These are phyloP conservation scores for Andrena haemorrhoa DNA, from an alignment of 2,888 invertebrate genomes.

Conservation along the genomic window DNA sequence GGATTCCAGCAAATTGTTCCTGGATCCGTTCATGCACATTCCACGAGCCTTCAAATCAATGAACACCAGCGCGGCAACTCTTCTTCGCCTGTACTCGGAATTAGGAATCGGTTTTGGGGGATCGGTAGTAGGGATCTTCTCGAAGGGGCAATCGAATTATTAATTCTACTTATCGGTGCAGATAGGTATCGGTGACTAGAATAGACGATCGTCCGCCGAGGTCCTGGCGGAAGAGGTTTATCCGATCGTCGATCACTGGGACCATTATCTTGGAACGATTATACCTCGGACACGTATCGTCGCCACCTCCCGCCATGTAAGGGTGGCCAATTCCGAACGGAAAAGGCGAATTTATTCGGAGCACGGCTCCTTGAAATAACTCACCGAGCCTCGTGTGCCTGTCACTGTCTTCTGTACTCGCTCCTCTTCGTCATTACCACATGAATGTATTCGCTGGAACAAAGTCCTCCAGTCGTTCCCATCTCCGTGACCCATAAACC, in stretches of 20 bases:
- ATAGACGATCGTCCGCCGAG: conserved; percentile 32
- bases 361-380: conserved; percentile 73
- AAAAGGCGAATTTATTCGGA: conserved; percentile 73
- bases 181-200: conserved; percentile 30
- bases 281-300: conserved; percentile 36
- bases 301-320: conserved; percentile 54
- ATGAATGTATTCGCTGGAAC: neutral
- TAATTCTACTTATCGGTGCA: conserved; percentile 24
- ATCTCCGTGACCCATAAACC: conserved; percentile 30
- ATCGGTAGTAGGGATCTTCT: neutral
- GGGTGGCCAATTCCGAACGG: conserved; percentile 66
- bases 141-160: neutral
- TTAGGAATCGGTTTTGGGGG: no score
- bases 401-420: conserved; percentile 40
- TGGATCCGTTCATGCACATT: neutral
- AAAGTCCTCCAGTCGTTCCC: neutral
- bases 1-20: neutral
- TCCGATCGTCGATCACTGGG: conserved; percentile 51
- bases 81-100: no score
- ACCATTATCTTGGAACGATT: conserved; percentile 43
- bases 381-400: conserved; percentile 46
- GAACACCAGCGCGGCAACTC: no score
- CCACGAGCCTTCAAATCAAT: neutral
- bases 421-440: conserved; percentile 16
- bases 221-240: conserved; percentile 49